phyloP scores from a whole-genome alignment of 1,140 invertebrate genomes.

The Charaxes varanes region DNA sequence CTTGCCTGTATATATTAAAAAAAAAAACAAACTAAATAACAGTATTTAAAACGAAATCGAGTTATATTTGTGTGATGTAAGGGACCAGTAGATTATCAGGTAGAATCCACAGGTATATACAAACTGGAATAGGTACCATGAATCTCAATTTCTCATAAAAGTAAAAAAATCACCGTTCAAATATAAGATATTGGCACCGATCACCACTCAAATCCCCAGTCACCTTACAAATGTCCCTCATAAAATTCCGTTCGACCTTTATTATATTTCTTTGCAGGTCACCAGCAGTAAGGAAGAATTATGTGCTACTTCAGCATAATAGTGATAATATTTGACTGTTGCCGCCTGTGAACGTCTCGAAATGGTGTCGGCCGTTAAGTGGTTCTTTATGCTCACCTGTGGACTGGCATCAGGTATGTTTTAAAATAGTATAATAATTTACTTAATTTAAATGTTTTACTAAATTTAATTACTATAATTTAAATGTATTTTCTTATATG shows the following conservation, averaged over 20 bases:
- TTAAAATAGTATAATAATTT: too few relatives aligned
- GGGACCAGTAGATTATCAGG: too few relatives aligned
- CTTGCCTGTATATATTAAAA: too few relatives aligned
- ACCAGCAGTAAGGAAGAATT: slow-evolving; percentile 13
- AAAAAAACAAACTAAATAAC: too few relatives aligned
- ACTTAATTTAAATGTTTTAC: too few relatives aligned
- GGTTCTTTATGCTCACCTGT: slow-evolving; percentile 27
- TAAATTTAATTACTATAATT: too few relatives aligned
- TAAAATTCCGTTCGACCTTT: slow-evolving; percentile 9
- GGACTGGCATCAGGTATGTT: slow-evolving; percentile 38
- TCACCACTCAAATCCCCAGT: neutral
- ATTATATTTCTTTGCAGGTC: slow-evolving; percentile 31
- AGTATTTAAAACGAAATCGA: too few relatives aligned
- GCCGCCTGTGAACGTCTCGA: slow-evolving; percentile 31
- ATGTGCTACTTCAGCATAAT: slow-evolving; percentile 58
- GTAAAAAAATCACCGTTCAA: neutral
- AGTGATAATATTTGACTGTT: slow-evolving; percentile 50
- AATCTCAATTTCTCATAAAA: neutral
- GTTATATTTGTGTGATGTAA: too few relatives aligned
- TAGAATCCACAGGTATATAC: too few relatives aligned
- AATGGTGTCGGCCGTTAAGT: slow-evolving; percentile 35
- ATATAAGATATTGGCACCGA: neutral
- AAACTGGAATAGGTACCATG: too few relatives aligned
- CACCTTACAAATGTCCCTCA: slow-evolving; percentile 12
- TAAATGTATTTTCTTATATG: too few relatives aligned